phyloP scores from a whole-genome alignment of 1,140 invertebrate species.

The Cataglyphis hispanica region DNA sequence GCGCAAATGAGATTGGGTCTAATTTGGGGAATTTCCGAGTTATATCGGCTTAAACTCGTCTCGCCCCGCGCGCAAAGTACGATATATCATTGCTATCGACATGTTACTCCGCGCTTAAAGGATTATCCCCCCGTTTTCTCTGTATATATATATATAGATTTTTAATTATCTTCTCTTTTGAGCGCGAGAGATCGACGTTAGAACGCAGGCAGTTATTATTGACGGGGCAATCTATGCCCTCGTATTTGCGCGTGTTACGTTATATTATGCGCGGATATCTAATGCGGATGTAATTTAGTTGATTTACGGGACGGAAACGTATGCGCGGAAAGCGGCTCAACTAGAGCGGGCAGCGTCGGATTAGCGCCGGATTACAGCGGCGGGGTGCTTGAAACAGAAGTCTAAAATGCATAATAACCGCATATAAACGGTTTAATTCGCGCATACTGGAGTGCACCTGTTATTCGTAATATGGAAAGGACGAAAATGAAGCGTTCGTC shows the following conservation, averaged over 20 bases:
- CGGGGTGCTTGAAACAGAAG: conserved; percentile 45
- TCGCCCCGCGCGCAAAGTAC: neutral
- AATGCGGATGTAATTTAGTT: conserved; percentile 60
- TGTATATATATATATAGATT: neutral
- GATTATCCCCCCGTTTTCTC: conserved; percentile 2
- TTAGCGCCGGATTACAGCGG: conserved; percentile 46
- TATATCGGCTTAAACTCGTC: conserved; percentile 38
- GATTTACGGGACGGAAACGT: conserved; percentile 52
- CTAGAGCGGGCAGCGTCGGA: conserved; percentile 57
- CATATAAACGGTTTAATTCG: conserved; percentile 56
- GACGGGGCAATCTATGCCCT: neutral
- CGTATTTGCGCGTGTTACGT: neutral
- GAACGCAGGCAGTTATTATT: neutral
- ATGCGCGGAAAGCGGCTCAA: conserved; percentile 42
- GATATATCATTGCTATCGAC: conserved; percentile 41
- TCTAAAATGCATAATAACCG: conserved; percentile 57
- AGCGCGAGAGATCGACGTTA: neutral
- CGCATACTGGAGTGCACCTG: conserved; percentile 28
- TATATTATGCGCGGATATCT: conserved; percentile 33
- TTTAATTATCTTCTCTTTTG: neutral
- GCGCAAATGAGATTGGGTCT: conserved; percentile 50
- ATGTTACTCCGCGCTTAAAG: neutral
- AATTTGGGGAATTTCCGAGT: conserved; percentile 44
- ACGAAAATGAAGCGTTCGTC: too few species aligned
- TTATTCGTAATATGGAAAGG: conserved; percentile 1